These are phyloP conservation scores for Scatophagus argus DNA, from an alignment of 2,113 vertebrate species.

Conservation along the genomic window DNA sequence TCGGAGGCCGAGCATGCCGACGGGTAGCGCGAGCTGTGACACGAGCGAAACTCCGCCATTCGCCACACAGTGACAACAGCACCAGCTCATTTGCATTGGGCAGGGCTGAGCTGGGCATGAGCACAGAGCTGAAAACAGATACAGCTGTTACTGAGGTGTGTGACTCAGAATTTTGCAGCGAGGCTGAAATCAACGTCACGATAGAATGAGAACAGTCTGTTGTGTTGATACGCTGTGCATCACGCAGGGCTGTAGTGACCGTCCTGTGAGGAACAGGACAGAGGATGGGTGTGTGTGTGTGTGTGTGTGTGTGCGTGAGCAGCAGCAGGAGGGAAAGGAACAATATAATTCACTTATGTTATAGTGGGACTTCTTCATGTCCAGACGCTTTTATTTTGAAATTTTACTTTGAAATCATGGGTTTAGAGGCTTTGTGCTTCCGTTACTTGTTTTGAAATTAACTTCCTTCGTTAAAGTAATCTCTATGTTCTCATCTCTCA, in stretches of 20 bases:
- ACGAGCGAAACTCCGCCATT: slow-evolving; percentile 26
- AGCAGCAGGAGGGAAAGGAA: too few species aligned
- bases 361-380: too few species aligned
- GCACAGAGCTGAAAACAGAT: background rate
- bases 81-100: slow-evolving; percentile 16
- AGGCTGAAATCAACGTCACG: background rate
- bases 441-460: too few species aligned
- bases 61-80: slow-evolving; percentile 46
- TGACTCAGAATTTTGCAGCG: background rate
- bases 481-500: background rate
- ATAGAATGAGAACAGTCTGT: background rate
- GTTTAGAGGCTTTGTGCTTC: too few species aligned
- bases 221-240: background rate
- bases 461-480: too few species aligned
- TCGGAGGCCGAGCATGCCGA: slow-evolving; percentile 28
- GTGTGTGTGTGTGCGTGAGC: too few species aligned
- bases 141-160: background rate
- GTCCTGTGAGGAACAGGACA: too few species aligned
- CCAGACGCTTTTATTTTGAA: too few species aligned
- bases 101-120: background rate
- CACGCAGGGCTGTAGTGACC: too few species aligned
- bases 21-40: slow-evolving; percentile 58
- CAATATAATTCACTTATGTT: too few species aligned
- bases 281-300: too few species aligned
- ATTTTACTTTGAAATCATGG: too few species aligned